Percentiles rank a stretch among this genome's conserved stretches.
Evolutionary conservation across 2,888 invertebrate species (phyloP).

Genomic region (Chaetoderma sp.): DNA sequence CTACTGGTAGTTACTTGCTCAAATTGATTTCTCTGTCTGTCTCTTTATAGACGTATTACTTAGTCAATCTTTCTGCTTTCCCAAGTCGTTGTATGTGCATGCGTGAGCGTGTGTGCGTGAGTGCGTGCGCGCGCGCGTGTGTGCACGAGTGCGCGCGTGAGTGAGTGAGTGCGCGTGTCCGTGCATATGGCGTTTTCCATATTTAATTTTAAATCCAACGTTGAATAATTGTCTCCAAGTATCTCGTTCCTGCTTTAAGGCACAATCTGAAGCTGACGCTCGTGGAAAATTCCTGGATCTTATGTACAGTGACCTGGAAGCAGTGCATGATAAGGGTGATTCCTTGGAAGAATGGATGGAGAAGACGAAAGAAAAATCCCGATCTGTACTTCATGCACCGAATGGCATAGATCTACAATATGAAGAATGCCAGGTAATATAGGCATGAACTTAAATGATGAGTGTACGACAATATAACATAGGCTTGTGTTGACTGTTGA

Average conservation of each 20-base stretch:
- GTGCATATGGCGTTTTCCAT: neutral
- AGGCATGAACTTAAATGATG: too few species aligned
- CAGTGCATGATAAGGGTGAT: constrained; percentile 79
- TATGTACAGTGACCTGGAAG: constrained; percentile 82
- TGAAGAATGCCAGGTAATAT: neutral
- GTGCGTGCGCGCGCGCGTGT: too few species aligned
- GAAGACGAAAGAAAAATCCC: constrained; percentile 10
- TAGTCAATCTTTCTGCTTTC: neutral
- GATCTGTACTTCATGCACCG: neutral
- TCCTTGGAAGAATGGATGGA: constrained; percentile 63
- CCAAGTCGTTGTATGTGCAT: too few species aligned
- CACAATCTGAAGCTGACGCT: constrained; percentile 48
- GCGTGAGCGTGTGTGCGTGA: neutral
- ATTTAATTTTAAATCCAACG: too few species aligned
- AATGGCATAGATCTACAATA: neutral
- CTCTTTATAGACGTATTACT: too few species aligned
- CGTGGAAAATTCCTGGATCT: constrained; percentile 73
- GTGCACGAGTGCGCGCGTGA: too few species aligned
- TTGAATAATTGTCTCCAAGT: neutral
- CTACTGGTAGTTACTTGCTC: too few species aligned
- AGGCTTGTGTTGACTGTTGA: too few species aligned
- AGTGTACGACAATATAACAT: too few species aligned
- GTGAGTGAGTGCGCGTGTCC: too few species aligned
- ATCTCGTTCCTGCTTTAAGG: constrained; percentile 36
- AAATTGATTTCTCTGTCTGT: too few species aligned